Evolutionary conservation across 2,888 invertebrate species (phyloP), one percentile per base, ranked within the genome.

Genomic region (Mallateleia sp.): DNA sequence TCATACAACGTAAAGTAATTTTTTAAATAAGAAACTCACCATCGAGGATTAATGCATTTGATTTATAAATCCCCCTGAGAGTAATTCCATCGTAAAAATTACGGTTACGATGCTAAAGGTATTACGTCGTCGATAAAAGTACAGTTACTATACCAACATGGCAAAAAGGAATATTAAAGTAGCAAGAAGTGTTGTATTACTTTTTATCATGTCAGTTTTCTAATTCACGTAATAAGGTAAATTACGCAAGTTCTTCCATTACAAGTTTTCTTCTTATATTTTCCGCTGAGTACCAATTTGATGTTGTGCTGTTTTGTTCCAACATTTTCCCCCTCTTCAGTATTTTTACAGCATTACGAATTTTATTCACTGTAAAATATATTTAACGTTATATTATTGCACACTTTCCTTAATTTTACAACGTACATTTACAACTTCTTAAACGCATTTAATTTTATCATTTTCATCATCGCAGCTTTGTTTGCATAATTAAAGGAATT

Each of bases 41-140:
- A n/a, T n/a, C n/a, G n/a, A n/a, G n/a, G 38, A 9, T 9, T 11
- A 38, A 38, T 11, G 38, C 56, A 56, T 28, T 18, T 28, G 28
- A 56, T 28, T 38, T 56, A 34, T 62, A 38, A 42, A 62, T 42
- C n/a, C 42, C 2, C 25, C 5, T 11, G 18, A 34, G 52, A 62
- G 32, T 32, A 25, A 38, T 62, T 62, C 62, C 42, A 52, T 50
- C 47, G 38, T 34, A 42, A 64, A 64, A 77, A 42, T 54, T 56
- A 66, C 66, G n/a, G 75, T 54, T 77, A 64, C 38, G 74, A 5
- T 52, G n/a, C 25, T 32, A 22, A 77, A 66, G 32, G 66, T 66
- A 18, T 77, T 77, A 66, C 64, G 56, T 77, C 38, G 77, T 66
- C 77, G 66, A 77, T 77, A 77, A 77, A 77, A 67, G 22, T 47